These are phyloP conservation scores for Morinoia aosen DNA, from an alignment of 2,888 invertebrate species.

Conservation along the genomic window DNA sequence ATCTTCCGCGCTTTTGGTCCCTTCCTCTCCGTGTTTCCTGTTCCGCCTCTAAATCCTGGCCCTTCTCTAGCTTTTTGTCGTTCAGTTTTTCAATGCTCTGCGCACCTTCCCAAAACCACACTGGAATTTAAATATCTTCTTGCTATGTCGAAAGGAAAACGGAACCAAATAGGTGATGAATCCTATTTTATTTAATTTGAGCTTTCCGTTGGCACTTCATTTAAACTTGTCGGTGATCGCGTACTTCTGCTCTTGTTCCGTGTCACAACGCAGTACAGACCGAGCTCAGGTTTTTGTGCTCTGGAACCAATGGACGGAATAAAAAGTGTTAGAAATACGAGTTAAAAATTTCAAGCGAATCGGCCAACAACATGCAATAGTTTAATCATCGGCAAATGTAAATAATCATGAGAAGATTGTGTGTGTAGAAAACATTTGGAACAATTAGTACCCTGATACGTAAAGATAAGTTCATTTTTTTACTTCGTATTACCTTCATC, in stretches of 20 bases:
- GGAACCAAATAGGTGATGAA: not conserved
- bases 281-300: not conserved
- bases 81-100: not conserved
- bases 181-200: not conserved
- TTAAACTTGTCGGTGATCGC: not conserved
- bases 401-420: no score
- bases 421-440: no score
- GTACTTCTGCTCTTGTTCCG: not conserved
- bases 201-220: not conserved
- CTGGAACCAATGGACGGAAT: not conserved
- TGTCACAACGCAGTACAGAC: not conserved
- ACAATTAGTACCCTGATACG: no score
- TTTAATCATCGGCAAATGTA: not conserved
- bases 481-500: not conserved
- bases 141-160: not conserved
- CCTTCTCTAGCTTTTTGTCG: not conserved
- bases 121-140: not conserved
- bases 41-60: slow-evolving; percentile 37
- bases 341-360: no score
- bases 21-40: slow-evolving; percentile 45
- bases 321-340: not conserved
- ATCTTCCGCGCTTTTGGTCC: slow-evolving; percentile 28
- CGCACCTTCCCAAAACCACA: not conserved
- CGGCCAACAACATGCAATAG: not conserved
- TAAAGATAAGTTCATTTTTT: not conserved